Evolutionary conservation across 2,113 vertebrate species (phyloP).

Genomic region (Tiliqua scincoides): DNA sequence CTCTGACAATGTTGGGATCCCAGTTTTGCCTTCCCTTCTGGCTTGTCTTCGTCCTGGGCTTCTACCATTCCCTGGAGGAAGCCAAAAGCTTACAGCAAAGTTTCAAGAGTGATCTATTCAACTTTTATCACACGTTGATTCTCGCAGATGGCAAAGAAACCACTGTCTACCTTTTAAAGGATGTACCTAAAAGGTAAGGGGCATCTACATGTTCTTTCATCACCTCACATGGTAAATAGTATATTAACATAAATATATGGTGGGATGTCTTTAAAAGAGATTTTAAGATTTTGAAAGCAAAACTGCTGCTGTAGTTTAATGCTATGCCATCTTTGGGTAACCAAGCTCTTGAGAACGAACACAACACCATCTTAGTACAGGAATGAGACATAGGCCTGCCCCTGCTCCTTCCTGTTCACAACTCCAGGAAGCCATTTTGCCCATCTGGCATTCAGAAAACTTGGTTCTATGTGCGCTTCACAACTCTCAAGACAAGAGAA

Average conservation of each 20-base stretch:
- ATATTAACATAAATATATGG: no score
- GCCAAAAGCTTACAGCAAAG: constrained; percentile 38
- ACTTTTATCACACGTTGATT: constrained; percentile 69
- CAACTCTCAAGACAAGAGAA: no score
- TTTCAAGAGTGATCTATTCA: constrained; percentile 49
- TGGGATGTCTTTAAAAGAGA: not conserved
- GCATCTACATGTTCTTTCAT: not conserved
- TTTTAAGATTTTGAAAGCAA: not conserved
- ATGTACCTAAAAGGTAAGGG: constrained; percentile 83
- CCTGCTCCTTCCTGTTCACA: no score
- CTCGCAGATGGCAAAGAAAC: constrained; percentile 83
- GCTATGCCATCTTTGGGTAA: no score
- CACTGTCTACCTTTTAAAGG: constrained; percentile 80
- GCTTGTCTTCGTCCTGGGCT: constrained; percentile 2
- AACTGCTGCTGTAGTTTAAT: not conserved
- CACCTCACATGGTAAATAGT: fast-evolving
- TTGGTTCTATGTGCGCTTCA: no score
- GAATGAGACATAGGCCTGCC: no score
- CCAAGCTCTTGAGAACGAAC: not conserved
- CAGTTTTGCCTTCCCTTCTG: constrained; percentile 37
- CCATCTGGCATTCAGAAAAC: no score
- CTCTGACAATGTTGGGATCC: constrained; percentile 46
- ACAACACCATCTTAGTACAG: not conserved
- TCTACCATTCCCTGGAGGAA: constrained; percentile 41
- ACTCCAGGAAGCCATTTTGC: no score